Evolutionary conservation across 2,888 invertebrate species (phyloP).

Genomic region (Torymus auratus): DNA sequence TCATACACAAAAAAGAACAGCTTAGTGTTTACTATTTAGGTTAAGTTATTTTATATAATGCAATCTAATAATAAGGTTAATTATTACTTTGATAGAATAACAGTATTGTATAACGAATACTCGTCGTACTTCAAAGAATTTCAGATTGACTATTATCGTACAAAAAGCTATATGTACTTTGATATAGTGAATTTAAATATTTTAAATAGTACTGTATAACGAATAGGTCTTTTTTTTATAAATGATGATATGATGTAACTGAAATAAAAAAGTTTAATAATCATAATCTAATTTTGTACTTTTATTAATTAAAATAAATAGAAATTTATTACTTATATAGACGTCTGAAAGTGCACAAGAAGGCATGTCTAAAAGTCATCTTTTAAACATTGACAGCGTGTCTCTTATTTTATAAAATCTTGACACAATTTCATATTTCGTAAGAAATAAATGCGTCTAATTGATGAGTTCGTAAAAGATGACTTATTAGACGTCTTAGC

Average conservation of each 20-base stretch:
- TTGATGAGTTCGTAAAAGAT: slow-evolving; percentile 48
- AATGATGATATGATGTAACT: slow-evolving; percentile 43
- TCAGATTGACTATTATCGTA: slow-evolving; percentile 38
- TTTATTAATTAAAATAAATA: slow-evolving; percentile 60
- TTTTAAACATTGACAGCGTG: slow-evolving; percentile 44
- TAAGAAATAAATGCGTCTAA: slow-evolving; percentile 46
- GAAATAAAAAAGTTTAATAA: slow-evolving; percentile 53
- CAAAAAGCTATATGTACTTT: slow-evolving; percentile 29
- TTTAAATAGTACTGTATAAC: slow-evolving; percentile 48
- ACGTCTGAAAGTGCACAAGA: slow-evolving; percentile 57
- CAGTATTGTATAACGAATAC: slow-evolving; percentile 47
- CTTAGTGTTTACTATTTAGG: slow-evolving; percentile 31
- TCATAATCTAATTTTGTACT: slow-evolving; percentile 60
- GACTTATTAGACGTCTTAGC: slow-evolving; percentile 54
- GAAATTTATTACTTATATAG: slow-evolving; percentile 56
- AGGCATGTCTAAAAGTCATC: slow-evolving; percentile 57
- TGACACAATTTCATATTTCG: slow-evolving; percentile 37
- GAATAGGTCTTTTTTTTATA: slow-evolving; percentile 47
- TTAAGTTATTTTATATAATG: slow-evolving; percentile 37
- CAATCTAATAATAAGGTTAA: slow-evolving; percentile 24
- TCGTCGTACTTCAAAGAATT: slow-evolving; percentile 44
- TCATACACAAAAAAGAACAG: slow-evolving; percentile 27
- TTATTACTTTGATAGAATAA: slow-evolving; percentile 30
- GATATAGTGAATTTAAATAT: slow-evolving; percentile 39
- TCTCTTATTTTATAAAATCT: slow-evolving; percentile 47